Base-by-base conservation (phyloP, 2,113 vertebrate genomes). In the Poeciliopsis occidentalis region DNA sequence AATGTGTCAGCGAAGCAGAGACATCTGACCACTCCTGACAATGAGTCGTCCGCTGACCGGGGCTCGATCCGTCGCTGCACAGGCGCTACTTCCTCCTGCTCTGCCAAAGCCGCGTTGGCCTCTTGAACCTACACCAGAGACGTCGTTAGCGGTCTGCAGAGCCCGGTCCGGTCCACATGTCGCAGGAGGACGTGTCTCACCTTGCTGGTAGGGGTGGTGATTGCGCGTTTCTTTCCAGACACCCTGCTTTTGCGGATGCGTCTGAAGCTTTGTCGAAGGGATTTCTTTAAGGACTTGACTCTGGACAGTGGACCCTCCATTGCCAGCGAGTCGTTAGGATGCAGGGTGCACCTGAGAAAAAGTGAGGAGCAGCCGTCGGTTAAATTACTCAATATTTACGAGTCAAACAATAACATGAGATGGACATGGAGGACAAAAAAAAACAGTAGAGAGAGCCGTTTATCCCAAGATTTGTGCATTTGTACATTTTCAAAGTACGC, bases 281-380 rank as follows among this genome's bases (percentile, higher is more conserved):
- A 99, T 80, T 99, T 99, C 91, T 99, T 99, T 78, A 99, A 91
- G 29, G 97, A 99, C 86, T 99, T 99, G 24, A 99, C 97, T 0
- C 97, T 94, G 19, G 97, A 99, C 31, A 99, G 92, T 0, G 98
- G 97, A 0, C 97, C 98, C 84, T 99, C 98, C 97, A 99, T 98
- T 7, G 97, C 98, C 87, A 99, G 81, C 0, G 97, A 97, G 92
- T 99, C 98, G 0, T 97, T 99, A 71, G 98, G 97, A 81, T 99
- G 98, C 68, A 99, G 91, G 0, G 98, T 99, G 88, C 97, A 99
- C 91, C 98, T 99, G 60, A 1, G 6, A n/a, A 11, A 4, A 13
- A 27, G 64, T 1, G 32, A 26, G 66, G 39, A 68, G 31, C 26
- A 30, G 34, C 3, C 51, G 3, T 39, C 17, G n/a, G 44, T 26